phyloP scores from a whole-genome alignment of 1,140 invertebrate genomes.

The Euwallacea similis region DNA sequence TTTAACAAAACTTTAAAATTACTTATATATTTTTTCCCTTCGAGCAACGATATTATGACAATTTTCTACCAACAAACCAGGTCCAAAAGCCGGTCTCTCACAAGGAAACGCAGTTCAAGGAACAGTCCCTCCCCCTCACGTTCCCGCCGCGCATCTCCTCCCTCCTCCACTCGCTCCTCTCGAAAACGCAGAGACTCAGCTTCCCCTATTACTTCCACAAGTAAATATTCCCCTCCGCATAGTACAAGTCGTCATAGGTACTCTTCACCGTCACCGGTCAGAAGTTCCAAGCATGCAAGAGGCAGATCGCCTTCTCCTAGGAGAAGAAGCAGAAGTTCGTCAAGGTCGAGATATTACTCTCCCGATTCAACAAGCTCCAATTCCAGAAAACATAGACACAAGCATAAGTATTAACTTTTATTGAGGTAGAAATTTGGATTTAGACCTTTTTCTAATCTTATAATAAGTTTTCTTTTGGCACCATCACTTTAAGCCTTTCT shows the following conservation, averaged over 20 bases:
- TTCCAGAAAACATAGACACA: slow-evolving; percentile 50
- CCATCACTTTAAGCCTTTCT: no score
- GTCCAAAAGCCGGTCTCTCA: slow-evolving; percentile 52
- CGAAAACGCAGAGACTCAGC: slow-evolving; percentile 47
- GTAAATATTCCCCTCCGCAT: slow-evolving; percentile 48
- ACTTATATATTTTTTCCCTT: no score
- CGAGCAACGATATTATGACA: slow-evolving; percentile 23
- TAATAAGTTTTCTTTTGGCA: no score
- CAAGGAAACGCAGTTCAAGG: slow-evolving; percentile 47
- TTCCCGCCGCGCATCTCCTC: slow-evolving; percentile 48
- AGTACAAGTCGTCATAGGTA: slow-evolving; percentile 39
- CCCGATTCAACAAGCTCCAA: slow-evolving; percentile 41
- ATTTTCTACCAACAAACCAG: slow-evolving; percentile 44
- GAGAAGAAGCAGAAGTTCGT: slow-evolving; percentile 44
- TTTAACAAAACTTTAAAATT: no score
- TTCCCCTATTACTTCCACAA: slow-evolving; percentile 48
- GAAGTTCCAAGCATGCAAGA: slow-evolving; percentile 29
- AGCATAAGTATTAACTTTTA: slow-evolving; percentile 49
- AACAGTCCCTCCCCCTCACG: slow-evolving; percentile 50
- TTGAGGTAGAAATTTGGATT: no score
- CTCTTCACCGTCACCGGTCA: slow-evolving; percentile 44
- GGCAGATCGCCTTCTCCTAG: slow-evolving; percentile 41
- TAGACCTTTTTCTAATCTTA: no score
- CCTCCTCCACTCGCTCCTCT: slow-evolving; percentile 45
- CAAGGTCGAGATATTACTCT: slow-evolving; percentile 46